phyloP scores from a whole-genome alignment of 2,888 invertebrate species.

The Xestia c-nigrum region DNA sequence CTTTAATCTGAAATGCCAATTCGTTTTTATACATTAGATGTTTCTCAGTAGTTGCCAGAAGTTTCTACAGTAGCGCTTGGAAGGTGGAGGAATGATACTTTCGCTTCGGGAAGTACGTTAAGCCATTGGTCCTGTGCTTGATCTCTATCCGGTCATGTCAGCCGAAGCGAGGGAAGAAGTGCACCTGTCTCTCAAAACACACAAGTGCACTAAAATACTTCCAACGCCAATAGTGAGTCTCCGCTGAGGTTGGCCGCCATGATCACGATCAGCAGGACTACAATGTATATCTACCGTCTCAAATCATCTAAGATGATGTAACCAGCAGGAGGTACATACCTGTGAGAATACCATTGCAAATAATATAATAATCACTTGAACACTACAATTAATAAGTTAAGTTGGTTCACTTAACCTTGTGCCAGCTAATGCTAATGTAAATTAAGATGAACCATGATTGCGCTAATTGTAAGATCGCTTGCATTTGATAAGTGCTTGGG shows the following conservation, averaged over 20 bases:
- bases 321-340: neutral
- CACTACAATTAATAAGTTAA: conserved; percentile 6
- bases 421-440: neutral
- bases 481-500: conserved; percentile 24
- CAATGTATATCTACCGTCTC: neutral
- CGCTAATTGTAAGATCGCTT: conserved; percentile 38
- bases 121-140: neutral
- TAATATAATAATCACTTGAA: neutral
- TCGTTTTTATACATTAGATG: neutral
- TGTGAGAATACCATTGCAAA: neutral
- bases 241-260: neutral
- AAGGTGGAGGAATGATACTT: neutral
- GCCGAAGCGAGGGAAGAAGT: neutral
- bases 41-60: neutral
- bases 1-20: neutral
- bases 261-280: neutral
- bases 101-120: neutral
- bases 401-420: conserved; percentile 48
- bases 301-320: neutral
- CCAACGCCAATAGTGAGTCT: neutral
- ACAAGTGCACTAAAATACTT: neutral
- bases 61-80: neutral
- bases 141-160: neutral
- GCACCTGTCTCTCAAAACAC: neutral
- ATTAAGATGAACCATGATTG: conserved; percentile 32